phyloP scores from a whole-genome alignment of 2,888 invertebrate genomes.

The Allacma fusca region DNA sequence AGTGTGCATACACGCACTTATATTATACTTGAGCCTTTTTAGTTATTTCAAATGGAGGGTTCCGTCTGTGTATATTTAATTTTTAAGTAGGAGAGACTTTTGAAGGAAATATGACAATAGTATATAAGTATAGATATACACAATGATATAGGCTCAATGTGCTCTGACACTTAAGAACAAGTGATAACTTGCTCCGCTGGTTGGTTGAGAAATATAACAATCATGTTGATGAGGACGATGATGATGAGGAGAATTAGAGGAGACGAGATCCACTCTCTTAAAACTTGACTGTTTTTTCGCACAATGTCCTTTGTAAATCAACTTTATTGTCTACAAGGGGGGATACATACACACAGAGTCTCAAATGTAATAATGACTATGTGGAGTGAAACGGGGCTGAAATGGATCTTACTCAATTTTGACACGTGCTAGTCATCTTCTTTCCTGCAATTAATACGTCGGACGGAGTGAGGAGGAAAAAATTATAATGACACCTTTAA shows the following conservation, averaged over 20 bases:
- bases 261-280: slow-evolving; percentile 21
- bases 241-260: slow-evolving; percentile 44
- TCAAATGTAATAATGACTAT: background rate
- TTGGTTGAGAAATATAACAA: slow-evolving; percentile 43
- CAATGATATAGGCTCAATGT: too few relatives aligned
- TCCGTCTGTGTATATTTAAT: too few relatives aligned
- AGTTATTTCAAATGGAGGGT: too few relatives aligned
- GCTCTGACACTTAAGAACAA: too few relatives aligned
- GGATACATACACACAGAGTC: background rate
- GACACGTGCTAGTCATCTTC: slow-evolving; percentile 53
- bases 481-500: slow-evolving; percentile 51
- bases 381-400: slow-evolving; percentile 17
- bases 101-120: too few relatives aligned
- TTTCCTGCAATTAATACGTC: slow-evolving; percentile 49
- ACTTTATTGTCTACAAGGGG: slow-evolving; percentile 36
- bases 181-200: too few relatives aligned
- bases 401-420: slow-evolving; percentile 45
- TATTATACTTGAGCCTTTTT: slow-evolving; percentile 13
- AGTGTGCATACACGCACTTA: background rate
- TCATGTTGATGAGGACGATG: slow-evolving; percentile 40
- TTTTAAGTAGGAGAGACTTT: too few relatives aligned
- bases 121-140: too few relatives aligned
- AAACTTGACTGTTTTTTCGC: slow-evolving; percentile 25
- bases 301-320: slow-evolving; percentile 44
- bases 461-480: slow-evolving; percentile 28